A percentile compares a stretch with the other conserved stretches of the same genome.
Evolutionary conservation across 2,888 invertebrate genomes (phyloP).

Genomic region (Synanthedon andrenaeformis): DNA sequence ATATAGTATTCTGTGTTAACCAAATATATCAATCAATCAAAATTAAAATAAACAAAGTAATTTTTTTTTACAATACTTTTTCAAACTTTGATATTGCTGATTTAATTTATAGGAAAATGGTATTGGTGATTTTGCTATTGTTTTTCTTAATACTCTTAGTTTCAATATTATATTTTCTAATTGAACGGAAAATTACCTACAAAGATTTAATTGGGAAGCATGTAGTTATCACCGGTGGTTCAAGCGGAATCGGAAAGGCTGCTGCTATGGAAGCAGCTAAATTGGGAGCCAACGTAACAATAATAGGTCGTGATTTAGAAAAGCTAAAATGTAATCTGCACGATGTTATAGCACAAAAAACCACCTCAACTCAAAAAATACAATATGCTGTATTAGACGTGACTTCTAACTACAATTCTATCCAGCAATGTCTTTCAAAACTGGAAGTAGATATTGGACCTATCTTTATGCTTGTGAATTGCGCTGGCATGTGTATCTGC

Average conservation of each 20-base stretch:
- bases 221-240: conserved; percentile 90
- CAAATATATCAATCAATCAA: no score
- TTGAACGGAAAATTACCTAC: conserved; percentile 37
- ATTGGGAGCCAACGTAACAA: conserved; percentile 89
- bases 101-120: no score
- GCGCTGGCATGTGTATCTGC: conserved; percentile 90
- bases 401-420: conserved; percentile 70
- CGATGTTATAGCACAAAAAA: conserved; percentile 55
- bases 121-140: no score
- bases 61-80: no score
- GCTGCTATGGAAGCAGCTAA: conserved; percentile 82
- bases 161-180: conserved; percentile 5
- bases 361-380: conserved; percentile 47
- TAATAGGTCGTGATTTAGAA: conserved; percentile 85
- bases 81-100: no score
- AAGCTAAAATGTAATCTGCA: conserved; percentile 74
- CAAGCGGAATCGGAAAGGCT: conserved; percentile 94
- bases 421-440: conserved; percentile 68
- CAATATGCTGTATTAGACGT: conserved; percentile 78
- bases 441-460: conserved; percentile 80
- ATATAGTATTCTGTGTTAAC: no score
- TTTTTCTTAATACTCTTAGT: background rate
- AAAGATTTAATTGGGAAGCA: conserved; percentile 63
- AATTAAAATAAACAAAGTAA: no score
- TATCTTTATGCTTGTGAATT: conserved; percentile 91